Evolutionary conservation across 2,797 vertebrate genomes (phyloP).

Genomic region (Bradypus variegatus): DNA sequence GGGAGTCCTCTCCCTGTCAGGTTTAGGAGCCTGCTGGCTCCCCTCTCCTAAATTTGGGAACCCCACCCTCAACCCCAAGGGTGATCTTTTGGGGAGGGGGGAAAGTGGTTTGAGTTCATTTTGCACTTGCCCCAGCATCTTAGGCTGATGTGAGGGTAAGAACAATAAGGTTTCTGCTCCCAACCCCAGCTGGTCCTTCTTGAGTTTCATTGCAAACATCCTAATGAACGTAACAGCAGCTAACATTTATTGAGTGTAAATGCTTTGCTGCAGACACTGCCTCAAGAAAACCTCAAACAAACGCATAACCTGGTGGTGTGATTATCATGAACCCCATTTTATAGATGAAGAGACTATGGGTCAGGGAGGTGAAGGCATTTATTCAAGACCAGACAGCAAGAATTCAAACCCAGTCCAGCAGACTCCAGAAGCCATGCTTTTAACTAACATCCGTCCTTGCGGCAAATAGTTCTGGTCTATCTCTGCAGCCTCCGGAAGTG

Average conservation of each 20-base stretch:
- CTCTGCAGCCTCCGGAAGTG: not conserved
- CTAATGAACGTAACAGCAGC: not conserved
- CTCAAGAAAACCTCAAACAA: not conserved
- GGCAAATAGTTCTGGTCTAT: not conserved
- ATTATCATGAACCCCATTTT: not conserved
- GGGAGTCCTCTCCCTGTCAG: not conserved
- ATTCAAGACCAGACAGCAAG: rapidly evolving
- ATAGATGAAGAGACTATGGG: not conserved
- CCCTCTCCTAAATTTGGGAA: not conserved
- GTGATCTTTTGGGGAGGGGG: not conserved
- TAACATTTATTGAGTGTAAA: not conserved
- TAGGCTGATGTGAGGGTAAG: not conserved
- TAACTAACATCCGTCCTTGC: not conserved
- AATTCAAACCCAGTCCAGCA: not conserved
- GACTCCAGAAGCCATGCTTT: not conserved
- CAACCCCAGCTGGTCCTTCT: not conserved
- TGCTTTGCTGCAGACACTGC: not conserved
- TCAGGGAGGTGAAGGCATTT: not conserved
- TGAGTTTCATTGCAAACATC: not conserved
- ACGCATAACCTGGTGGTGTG: no score
- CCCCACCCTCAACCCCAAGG: not conserved
- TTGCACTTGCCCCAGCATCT: not conserved
- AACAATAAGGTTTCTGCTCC: not conserved
- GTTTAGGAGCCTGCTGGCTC: not conserved
- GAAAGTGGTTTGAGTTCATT: not conserved